Percentiles rank a stretch among this genome's conserved stretches.
Conservation (phyloP, 2,113 vertebrate species). For the Odontophorus gujanensis region DNA sequence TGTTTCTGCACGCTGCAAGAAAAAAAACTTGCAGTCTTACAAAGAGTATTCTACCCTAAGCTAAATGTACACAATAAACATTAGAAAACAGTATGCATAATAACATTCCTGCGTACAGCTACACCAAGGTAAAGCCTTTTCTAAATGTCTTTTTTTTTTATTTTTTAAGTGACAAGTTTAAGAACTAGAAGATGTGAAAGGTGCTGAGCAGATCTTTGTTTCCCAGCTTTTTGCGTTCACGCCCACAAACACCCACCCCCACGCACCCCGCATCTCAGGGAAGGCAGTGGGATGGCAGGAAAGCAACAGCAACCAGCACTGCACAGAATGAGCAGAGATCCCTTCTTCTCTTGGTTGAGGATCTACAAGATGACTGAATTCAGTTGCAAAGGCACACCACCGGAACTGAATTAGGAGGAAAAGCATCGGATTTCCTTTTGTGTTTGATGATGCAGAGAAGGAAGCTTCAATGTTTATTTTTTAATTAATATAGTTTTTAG, state of each 20-base stretch:
- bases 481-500: no score
- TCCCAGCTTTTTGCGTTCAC: neutral
- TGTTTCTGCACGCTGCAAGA: neutral
- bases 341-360: rapidly evolving
- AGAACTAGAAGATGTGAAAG: neutral
- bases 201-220: neutral
- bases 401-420: neutral
- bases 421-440: rapidly evolving
- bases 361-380: rapidly evolving
- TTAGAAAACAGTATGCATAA: neutral
- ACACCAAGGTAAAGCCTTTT: neutral
- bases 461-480: neutral
- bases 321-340: neutral
- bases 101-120: neutral
- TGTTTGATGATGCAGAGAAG: neutral
- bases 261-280: neutral
- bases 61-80: neutral
- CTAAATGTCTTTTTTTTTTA: neutral
- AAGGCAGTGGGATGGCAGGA: neutral
- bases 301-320: neutral
- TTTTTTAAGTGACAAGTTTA: neutral
- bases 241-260: neutral
- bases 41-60: neutral
- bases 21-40: neutral
- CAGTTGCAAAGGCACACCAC: neutral